Base-by-base conservation (phyloP, 2,888 invertebrate species). In the Euplagia quadripunctaria region DNA sequence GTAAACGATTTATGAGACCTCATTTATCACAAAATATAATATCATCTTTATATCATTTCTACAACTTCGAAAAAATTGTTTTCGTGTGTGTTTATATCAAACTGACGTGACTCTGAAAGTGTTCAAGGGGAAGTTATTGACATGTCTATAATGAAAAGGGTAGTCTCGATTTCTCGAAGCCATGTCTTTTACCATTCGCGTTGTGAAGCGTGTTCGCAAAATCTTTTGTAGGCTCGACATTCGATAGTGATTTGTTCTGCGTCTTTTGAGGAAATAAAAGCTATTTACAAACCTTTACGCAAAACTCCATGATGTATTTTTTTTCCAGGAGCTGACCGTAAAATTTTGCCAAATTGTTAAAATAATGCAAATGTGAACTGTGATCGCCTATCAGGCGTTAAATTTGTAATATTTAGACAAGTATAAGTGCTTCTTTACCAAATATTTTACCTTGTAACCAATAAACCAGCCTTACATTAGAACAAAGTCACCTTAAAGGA, bases 381-480 rank as follows among this genome's bases (percentile, higher is more conserved):
- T 94, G 94, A 94, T 94, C 90, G 94, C 94, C 94, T 77, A 74
- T 71, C 77, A 77, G 94, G 94, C 94, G 93, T 94, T 93, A 94
- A 93, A 87, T 84, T 72, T 49, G 77, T 89, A 88, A 88, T 89
- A 79, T 31, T 68, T 84, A 70, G 87, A 88, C 64, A 85, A 86
- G 74, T 81, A 86, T 83, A 90, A 91, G 93, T 94, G 94, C 94
- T 94, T 93, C 85, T 88, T 84, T 90, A 92, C 90, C 91, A 92
- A 93, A 94, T 90, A 92, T 90, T 79, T 79, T 88, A 89, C 84
- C 85, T 80, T 89, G 82, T 90, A 92, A 91, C 85, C 88, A 88
- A 88, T 90, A 89, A 87, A 87, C 80, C 85, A 92, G 94, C 94
- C 94, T 95, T 94, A 94, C 85, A 83, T 82, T 87, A 87, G 79